Conservation (phyloP, 2,888 invertebrate species). For the Pyrocoelia pectoralis region DNA sequence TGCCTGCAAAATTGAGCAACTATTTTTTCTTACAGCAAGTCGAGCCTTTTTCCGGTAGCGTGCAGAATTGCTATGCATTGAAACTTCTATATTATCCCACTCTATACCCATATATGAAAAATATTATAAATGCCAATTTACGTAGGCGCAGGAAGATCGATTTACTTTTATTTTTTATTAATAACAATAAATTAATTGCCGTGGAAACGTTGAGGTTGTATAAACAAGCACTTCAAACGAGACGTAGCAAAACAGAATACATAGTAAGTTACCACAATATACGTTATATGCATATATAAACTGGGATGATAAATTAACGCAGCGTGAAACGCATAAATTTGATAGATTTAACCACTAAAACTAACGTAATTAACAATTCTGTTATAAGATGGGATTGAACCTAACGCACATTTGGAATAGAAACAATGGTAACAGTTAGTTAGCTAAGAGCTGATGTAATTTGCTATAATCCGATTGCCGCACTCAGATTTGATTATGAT, state of each 20-base stretch:
- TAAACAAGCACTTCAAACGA: constrained; percentile 2
- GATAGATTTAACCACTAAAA: constrained; percentile 41
- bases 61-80: too few relatives aligned
- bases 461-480: constrained; percentile 56
- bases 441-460: constrained; percentile 57
- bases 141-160: not conserved
- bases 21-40: too few relatives aligned
- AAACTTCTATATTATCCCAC: too few relatives aligned
- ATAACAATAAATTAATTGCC: not conserved
- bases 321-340: constrained; percentile 43
- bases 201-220: not conserved
- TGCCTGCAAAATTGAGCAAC: too few relatives aligned
- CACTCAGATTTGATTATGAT: constrained; percentile 58
- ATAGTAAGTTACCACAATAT: constrained; percentile 19
- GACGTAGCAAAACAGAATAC: constrained; percentile 15
- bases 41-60: too few relatives aligned
- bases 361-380: constrained; percentile 44
- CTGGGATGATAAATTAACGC: constrained; percentile 34
- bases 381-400: constrained; percentile 34
- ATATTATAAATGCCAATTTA: too few relatives aligned
- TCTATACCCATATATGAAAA: too few relatives aligned
- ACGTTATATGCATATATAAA: constrained; percentile 33
- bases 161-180: not conserved
- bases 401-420: constrained; percentile 42
- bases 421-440: constrained; percentile 53